A percentile compares a stretch with the other conserved stretches of the same genome.
Evolutionary conservation across 2,113 vertebrate genomes (phyloP).

Genomic region (Acrocephalus arundinaceus): DNA sequence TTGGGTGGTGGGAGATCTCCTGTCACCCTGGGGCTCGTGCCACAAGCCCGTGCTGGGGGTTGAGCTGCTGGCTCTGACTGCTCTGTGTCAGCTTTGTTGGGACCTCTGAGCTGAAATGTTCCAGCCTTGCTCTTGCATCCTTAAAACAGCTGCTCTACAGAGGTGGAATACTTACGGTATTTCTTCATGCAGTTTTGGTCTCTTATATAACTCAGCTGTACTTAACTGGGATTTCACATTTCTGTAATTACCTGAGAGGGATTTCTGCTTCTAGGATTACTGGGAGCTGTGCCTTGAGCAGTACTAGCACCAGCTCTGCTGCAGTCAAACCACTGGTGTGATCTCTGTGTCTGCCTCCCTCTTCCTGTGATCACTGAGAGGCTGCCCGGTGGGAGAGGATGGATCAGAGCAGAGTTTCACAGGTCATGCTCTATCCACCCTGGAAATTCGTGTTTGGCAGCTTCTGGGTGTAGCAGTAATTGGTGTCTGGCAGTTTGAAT

Average conservation of each 20-base stretch:
- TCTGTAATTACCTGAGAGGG: not conserved
- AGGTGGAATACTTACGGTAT: not conserved
- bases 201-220: not conserved
- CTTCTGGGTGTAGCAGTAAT: not conserved
- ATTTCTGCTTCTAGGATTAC: not conserved
- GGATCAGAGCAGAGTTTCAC: not conserved
- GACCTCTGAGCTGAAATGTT: not conserved
- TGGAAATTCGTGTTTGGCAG: not conserved
- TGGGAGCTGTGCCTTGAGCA: not conserved
- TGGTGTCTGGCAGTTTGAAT: not conserved
- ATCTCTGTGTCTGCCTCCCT: not conserved
- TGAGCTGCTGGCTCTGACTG: not conserved
- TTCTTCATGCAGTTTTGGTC: not conserved
- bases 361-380: not conserved
- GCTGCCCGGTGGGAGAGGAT: fast-evolving
- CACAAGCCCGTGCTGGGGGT: fast-evolving
- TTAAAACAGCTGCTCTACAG: not conserved
- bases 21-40: fast-evolving
- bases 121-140: not conserved
- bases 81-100: not conserved
- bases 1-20: not conserved
- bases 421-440: not conserved
- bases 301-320: not conserved
- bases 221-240: not conserved
- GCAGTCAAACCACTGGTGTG: not conserved